A percentile compares a stretch with the other conserved stretches of the same genome.
These are phyloP conservation scores for Anhinga rufa DNA, from an alignment of 2,113 vertebrate species.

Conservation along the genomic window DNA sequence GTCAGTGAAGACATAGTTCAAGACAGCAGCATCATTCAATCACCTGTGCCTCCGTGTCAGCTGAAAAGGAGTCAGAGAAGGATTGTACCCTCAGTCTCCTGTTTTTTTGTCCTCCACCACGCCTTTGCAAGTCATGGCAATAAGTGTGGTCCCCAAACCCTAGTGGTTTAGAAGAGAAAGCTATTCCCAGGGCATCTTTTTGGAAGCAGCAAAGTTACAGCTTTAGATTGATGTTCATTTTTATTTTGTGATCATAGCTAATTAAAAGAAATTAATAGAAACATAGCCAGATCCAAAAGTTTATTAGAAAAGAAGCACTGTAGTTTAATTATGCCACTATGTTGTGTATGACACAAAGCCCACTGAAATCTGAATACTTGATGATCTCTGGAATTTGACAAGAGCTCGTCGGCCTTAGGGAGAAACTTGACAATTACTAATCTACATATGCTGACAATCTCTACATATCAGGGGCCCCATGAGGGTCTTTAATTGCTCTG, in stretches of 20 bases:
- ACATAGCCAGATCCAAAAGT: constrained; percentile 35
- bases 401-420: constrained; percentile 63
- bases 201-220: neutral
- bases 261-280: constrained; percentile 67
- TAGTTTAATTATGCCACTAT: constrained; percentile 68
- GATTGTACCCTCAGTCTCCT: neutral
- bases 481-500: constrained; percentile 74
- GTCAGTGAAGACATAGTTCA: neutral
- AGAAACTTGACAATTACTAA: constrained; percentile 68
- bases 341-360: constrained; percentile 53
- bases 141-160: neutral
- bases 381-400: constrained; percentile 68
- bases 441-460: constrained; percentile 67
- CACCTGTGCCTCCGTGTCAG: accelerated
- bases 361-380: constrained; percentile 69
- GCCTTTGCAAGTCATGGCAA: neutral
- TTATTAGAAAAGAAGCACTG: constrained; percentile 58
- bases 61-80: neutral
- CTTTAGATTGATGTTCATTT: constrained; percentile 10
- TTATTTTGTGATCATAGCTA: constrained; percentile 46
- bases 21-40: neutral
- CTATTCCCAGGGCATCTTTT: neutral
- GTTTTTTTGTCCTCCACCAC: neutral
- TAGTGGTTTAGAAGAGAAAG: neutral
- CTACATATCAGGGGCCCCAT: constrained; percentile 55